Percentiles rank a stretch among this genome's conserved stretches.
Evolutionary conservation across 2,113 vertebrate genomes (phyloP).

Genomic region (Oncorhynchus gorbuscha): DNA sequence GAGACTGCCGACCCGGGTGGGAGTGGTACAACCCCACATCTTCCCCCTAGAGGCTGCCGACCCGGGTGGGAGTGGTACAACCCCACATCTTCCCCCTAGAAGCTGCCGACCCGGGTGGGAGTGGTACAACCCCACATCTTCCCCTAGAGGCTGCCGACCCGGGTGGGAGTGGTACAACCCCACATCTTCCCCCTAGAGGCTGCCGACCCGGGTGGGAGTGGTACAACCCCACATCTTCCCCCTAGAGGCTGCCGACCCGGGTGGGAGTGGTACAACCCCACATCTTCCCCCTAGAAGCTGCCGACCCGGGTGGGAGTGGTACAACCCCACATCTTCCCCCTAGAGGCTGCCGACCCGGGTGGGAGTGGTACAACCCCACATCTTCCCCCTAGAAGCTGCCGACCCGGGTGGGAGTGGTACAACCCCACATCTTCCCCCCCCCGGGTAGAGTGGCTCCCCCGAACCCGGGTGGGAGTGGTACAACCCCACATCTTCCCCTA

Average conservation of each 20-base stretch:
- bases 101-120: neutral
- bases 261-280: neutral
- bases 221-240: neutral
- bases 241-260: neutral
- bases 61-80: neutral
- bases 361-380: neutral
- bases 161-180: conserved; percentile 30
- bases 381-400: too few species aligned
- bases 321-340: neutral
- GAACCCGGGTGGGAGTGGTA: too few species aligned
- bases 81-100: too few species aligned
- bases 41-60: too few species aligned
- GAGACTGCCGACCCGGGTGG: neutral
- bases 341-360: neutral
- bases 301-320: neutral
- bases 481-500: too few species aligned
- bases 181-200: neutral
- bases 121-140: conserved; percentile 32
- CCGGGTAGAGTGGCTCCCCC: too few species aligned
- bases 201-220: neutral
- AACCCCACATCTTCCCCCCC: neutral
- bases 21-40: neutral
- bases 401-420: neutral
- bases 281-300: neutral
- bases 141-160: neutral